These are phyloP conservation scores for Bedellia somnulentella DNA, from an alignment of 2,888 invertebrate genomes.

Conservation along the genomic window DNA sequence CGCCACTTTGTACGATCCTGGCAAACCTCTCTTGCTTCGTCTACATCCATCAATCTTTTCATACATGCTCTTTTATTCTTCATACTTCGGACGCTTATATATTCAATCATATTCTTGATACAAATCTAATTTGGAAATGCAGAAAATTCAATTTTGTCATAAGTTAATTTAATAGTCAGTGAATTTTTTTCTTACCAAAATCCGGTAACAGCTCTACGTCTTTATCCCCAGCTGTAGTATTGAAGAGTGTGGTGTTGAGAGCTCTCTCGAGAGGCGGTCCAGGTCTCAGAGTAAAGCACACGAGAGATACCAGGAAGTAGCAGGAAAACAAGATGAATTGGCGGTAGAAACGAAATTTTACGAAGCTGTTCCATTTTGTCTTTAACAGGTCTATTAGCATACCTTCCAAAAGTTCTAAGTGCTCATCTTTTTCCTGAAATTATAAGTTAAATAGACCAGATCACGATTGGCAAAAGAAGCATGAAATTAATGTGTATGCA, in stretches of 20 bases:
- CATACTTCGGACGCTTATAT: too few relatives aligned
- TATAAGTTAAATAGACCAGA: neutral
- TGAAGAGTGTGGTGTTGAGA: slow-evolving; percentile 30
- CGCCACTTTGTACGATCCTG: too few relatives aligned
- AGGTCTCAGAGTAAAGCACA: slow-evolving; percentile 88
- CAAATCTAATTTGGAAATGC: too few relatives aligned
- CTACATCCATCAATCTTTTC: too few relatives aligned
- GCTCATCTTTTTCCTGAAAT: slow-evolving; percentile 87
- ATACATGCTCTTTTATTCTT: too few relatives aligned
- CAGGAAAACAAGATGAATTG: slow-evolving; percentile 89
- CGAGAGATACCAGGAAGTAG: slow-evolving; percentile 86
- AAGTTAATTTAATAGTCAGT: too few relatives aligned
- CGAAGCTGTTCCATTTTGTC: slow-evolving; percentile 98
- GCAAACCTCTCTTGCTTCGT: too few relatives aligned
- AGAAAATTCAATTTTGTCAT: too few relatives aligned
- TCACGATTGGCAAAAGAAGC: too few relatives aligned
- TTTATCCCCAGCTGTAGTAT: slow-evolving; percentile 31
- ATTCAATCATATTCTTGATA: too few relatives aligned
- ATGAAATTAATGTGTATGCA: too few relatives aligned
- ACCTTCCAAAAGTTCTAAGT: slow-evolving; percentile 93
- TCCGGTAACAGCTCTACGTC: slow-evolving; percentile 16
- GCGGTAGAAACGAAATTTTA: slow-evolving; percentile 90
- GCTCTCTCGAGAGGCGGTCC: slow-evolving; percentile 69
- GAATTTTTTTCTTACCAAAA: slow-evolving; percentile 1
- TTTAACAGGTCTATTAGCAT: slow-evolving; percentile 90